Percentiles rank a stretch among this genome's conserved stretches.
Evolutionary conservation across 2,888 invertebrate genomes (phyloP).

Genomic region (Plebejus argus): DNA sequence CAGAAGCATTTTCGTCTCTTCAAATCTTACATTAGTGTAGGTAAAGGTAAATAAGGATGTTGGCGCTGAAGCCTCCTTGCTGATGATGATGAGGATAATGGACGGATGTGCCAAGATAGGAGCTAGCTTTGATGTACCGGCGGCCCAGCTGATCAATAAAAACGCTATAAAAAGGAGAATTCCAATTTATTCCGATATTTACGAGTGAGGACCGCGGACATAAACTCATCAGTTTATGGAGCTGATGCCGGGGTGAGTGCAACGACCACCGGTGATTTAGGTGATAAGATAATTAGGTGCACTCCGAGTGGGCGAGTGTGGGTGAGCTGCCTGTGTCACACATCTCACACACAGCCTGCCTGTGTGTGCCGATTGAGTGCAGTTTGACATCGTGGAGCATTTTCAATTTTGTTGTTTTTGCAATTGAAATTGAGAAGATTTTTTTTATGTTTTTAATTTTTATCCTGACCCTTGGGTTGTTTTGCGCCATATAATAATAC

Average conservation of each 20-base stretch:
- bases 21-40: neutral
- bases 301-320: slow-evolving; percentile 1
- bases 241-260: slow-evolving; percentile 22
- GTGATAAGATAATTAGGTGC: slow-evolving; percentile 22
- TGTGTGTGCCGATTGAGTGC: no score
- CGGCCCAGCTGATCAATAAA: slow-evolving; percentile 27
- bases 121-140: slow-evolving; percentile 21
- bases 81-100: slow-evolving; percentile 18
- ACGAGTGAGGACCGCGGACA: slow-evolving; percentile 32
- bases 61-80: neutral
- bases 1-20: neutral
- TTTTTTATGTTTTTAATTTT: no score
- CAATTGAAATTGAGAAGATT: no score
- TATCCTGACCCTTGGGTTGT: no score
- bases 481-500: no score
- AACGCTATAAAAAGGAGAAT: slow-evolving; percentile 19
- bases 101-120: slow-evolving; percentile 8
- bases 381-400: no score
- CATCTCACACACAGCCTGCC: no score
- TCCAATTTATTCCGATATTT: slow-evolving; percentile 34
- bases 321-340: neutral
- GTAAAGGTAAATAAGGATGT: neutral
- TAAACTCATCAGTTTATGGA: slow-evolving; percentile 44
- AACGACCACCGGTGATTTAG: slow-evolving; percentile 13
- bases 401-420: no score